phyloP scores from a whole-genome alignment of 2,888 invertebrate species.

The Carterocephalus palaemon region DNA sequence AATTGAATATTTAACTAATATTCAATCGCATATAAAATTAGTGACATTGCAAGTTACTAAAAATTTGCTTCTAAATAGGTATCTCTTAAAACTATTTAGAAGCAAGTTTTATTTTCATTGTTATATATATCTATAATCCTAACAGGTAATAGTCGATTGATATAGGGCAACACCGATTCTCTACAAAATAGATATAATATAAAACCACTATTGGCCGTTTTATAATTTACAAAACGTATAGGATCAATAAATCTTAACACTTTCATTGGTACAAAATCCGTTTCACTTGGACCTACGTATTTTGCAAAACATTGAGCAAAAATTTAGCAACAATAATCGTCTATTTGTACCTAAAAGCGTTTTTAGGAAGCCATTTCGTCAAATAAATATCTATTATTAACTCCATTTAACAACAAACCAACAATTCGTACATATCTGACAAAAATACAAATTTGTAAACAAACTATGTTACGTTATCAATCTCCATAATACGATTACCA shows the following conservation, averaged over 20 bases:
- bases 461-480: conserved; percentile 25
- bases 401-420: conserved; percentile 34
- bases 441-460: conserved; percentile 53
- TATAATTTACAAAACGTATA: conserved; percentile 13
- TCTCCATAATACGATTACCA: conserved; percentile 11
- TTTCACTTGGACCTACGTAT: conserved; percentile 10
- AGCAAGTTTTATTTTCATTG: no score
- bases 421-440: conserved; percentile 43
- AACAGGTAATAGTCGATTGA: conserved; percentile 18
- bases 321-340: conserved; percentile 67
- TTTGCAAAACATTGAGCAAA: conserved; percentile 70
- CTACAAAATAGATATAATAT: conserved; percentile 27
- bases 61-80: no score
- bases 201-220: conserved; percentile 23
- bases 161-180: conserved; percentile 14
- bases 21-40: conserved; percentile 10
- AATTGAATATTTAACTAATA: conserved; percentile 15
- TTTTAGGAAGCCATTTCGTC: conserved; percentile 43
- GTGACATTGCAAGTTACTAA: conserved; percentile 6
- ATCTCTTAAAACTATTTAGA: no score
- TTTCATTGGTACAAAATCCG: not conserved
- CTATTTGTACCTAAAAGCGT: conserved; percentile 47
- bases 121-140: no score
- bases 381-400: conserved; percentile 31
- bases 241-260: conserved; percentile 28